phyloP scores from a whole-genome alignment of 1,140 invertebrate species.

The Pararge aegeria region DNA sequence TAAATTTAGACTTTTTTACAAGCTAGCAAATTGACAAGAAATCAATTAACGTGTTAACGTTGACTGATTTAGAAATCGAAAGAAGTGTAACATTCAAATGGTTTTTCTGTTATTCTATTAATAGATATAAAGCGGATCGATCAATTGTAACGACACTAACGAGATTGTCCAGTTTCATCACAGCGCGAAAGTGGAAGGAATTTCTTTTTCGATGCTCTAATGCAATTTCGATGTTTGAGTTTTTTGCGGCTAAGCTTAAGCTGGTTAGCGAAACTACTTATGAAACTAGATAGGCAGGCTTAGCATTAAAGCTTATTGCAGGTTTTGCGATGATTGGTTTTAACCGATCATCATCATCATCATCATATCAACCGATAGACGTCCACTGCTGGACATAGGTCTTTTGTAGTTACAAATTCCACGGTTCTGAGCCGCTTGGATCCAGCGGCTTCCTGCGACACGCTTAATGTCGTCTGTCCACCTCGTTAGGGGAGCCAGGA shows the following conservation, averaged over 20 bases:
- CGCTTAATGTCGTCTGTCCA: no score
- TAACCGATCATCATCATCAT: no score
- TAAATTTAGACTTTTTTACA: slow-evolving; percentile 13
- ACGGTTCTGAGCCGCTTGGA: no score
- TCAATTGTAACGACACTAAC: slow-evolving; percentile 7
- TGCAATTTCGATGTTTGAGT: slow-evolving; percentile 2
- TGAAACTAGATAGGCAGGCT: not conserved
- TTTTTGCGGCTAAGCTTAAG: not conserved
- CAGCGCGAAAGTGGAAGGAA: slow-evolving; percentile 6
- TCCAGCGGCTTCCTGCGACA: no score
- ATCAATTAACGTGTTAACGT: slow-evolving; percentile 6
- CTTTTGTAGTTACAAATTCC: no score
- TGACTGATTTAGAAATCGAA: slow-evolving; percentile 15
- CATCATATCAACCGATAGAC: no score
- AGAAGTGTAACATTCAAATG: not conserved
- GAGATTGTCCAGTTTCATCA: not conserved
- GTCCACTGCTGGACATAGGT: no score
- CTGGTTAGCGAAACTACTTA: not conserved
- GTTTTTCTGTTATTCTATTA: slow-evolving; percentile 14
- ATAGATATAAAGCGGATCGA: slow-evolving; percentile 4
- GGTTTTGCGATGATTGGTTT: no score
- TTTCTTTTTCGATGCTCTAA: not conserved
- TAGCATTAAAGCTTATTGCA: not conserved
- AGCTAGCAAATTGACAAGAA: slow-evolving; percentile 1
- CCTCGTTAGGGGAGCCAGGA: no score